Base-by-base conservation (phyloP, 1,140 invertebrate species). In the Drosophila baimaii region DNA sequence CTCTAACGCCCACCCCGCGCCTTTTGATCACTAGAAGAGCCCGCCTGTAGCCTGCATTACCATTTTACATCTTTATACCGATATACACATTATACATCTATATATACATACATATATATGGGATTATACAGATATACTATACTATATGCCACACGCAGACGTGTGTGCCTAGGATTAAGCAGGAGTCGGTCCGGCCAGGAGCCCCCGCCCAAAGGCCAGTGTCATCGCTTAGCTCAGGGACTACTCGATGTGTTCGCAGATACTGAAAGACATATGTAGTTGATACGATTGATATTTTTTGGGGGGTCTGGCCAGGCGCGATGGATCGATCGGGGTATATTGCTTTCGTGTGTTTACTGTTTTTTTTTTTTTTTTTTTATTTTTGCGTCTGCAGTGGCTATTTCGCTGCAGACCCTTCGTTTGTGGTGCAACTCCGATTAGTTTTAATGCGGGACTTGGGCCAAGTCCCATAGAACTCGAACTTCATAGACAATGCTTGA, bases 1-100 rank as follows among this genome's bases (percentile, higher is more conserved):
- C 33, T 41, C 49, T 23, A 33, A 31, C n/a, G 59, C 59, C 72
- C 44, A 74, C 62, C 65, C 61, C 47, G 44, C n/a, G 71, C 65
- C 66, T 65, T 81, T 71, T 47, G 56, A 71, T 41, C 29, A 72
- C 54, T 64, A 71, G 47, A 72, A 59, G 52, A 63, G 57, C 77
- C 79, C 80, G 80, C 80, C 79, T 79, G 29, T 19, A 77, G 64
- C 62, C 65, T 57, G 51, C 68, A 71, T 70, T 39, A 35, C 65
- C 65, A 71, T 44, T 65, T 46, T 71, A 47, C 68, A 57, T 57
- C 43, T 71, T 72, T 72, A 64, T 52, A 19, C 44, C 47, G 39
- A 78, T 68, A 66, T 51, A 79, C 44, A 49, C 25, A 62, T 51
- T 49, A 55, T 37, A 47, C 33, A 37, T 64, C 55, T 64, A 41